These are phyloP conservation scores for Delphinus delphis DNA, from an alignment of 2,113 vertebrate species.

Conservation along the genomic window DNA sequence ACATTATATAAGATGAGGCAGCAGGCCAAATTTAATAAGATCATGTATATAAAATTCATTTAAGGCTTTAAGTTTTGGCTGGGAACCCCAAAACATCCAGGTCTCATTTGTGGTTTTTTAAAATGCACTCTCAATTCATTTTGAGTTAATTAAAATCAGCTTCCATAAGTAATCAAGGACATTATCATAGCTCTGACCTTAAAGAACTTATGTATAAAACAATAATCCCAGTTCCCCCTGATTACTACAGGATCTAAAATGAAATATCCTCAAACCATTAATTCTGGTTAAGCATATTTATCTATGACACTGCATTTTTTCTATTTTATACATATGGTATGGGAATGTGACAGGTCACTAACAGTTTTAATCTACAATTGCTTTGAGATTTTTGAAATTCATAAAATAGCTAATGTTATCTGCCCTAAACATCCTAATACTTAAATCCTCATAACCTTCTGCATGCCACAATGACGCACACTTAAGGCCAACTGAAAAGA, in stretches of 20 bases:
- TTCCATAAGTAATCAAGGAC: slow-evolving; percentile 62
- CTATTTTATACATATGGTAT: slow-evolving; percentile 64
- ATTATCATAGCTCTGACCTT: slow-evolving; percentile 60
- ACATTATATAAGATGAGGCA: slow-evolving; percentile 62
- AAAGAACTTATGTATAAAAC: slow-evolving; percentile 72
- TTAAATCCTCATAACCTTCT: slow-evolving; percentile 63
- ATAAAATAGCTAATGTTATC: slow-evolving; percentile 70
- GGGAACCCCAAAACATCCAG: slow-evolving; percentile 29
- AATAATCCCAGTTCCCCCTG: slow-evolving; percentile 65
- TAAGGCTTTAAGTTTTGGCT: slow-evolving; percentile 66
- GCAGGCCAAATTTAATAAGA: slow-evolving; percentile 63
- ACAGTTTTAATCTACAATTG: slow-evolving; percentile 66
- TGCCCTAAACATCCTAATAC: slow-evolving; percentile 72
- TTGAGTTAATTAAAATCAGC: slow-evolving; percentile 47
- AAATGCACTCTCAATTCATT: slow-evolving; percentile 49
- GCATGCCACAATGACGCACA: slow-evolving; percentile 61
- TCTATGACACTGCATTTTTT: slow-evolving; percentile 75
- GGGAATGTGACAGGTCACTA: slow-evolving; percentile 71
- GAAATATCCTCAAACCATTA: slow-evolving; percentile 61
- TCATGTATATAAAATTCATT: slow-evolving; percentile 50
- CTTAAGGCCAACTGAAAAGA: slow-evolving; percentile 63
- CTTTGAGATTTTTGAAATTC: slow-evolving; percentile 73
- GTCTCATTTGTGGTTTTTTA: slow-evolving; percentile 48
- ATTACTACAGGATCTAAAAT: slow-evolving; percentile 68
- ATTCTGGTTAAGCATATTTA: slow-evolving; percentile 80